Evolutionary conservation across 1,140 invertebrate genomes (phyloP), one percentile per base, ranked within the genome.

Genomic region (Coptotermes formosanus): DNA sequence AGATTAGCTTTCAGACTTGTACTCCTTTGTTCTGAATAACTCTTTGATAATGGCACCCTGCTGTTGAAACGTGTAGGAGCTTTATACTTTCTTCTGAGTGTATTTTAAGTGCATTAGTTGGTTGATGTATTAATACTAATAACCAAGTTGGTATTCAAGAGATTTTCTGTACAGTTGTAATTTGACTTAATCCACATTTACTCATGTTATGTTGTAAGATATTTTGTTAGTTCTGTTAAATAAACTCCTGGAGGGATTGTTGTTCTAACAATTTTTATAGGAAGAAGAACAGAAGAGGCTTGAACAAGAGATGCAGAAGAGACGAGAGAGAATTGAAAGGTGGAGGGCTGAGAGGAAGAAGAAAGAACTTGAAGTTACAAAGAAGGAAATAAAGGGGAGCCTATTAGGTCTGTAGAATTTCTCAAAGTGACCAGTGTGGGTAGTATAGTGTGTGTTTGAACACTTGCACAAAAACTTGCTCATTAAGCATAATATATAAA

Each of bases 241-340:
- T 12, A 16, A 48, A 48, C 16, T 16, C 48, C 48, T 48, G 16
- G 48, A 48, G 48, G 3, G 48, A 7, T 48, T 48, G 48, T 12
- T 48, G 48, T 16, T 12, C 16, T 9, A 86, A 89, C 87, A 85
- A n/a, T 30, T 83, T 86, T 89, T 88, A 52, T 87, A 95, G 93
- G 96, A 97, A 91, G 96, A 96, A 90, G 96, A 97, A 89, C 97
- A 99, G 90, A 96, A 95, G 87, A 94, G 96, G 64, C 91, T 99
- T 25, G 98, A 99, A 90, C 91, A 96, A 30, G 98, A 99, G 92
- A 99, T 99, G 98, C 97, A 98, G 89, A 99, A 98, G 91, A 93
- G 98, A 55, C 91, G 98, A 44, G 98, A 99, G 89, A 93, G 97
- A 52, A 98, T 98, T 86, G 98, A 99, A 91, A 93, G 97, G 87